Conservation (phyloP, 2,113 vertebrate species). For the Cynoglossus semilaevis region DNA sequence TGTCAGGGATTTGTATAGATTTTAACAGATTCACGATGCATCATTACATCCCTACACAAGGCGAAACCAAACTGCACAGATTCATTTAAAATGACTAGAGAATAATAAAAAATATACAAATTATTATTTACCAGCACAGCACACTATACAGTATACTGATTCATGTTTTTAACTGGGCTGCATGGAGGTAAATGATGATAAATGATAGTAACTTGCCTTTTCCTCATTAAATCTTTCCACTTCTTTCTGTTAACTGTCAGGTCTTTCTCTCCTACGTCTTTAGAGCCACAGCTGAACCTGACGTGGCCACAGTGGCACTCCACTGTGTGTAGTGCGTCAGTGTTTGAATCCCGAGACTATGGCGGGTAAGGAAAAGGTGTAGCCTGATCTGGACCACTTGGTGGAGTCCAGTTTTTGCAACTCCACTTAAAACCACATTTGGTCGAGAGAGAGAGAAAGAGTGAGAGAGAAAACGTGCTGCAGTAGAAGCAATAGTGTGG, state of each 20-base stretch:
- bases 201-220: constrained; percentile 4
- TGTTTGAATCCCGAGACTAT: constrained; percentile 35
- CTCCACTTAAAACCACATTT: constrained; percentile 45
- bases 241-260: constrained; percentile 36
- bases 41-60: no score
- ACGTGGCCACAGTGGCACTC: constrained; percentile 60
- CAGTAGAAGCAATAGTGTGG: constrained; percentile 23
- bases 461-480: constrained; percentile 5
- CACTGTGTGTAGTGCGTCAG: constrained; percentile 47
- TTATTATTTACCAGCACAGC: no score
- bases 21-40: no score
- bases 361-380: constrained; percentile 48
- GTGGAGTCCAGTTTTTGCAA: constrained; percentile 51
- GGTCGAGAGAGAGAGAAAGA: constrained; percentile 20
- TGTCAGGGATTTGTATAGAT: no score
- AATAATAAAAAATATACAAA: no score
- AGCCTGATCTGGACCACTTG: constrained; percentile 55
- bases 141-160: background rate
- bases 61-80: no score
- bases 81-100: no score
- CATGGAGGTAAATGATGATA: constrained; percentile 37
- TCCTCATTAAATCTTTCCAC: constrained; percentile 24
- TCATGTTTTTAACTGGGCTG: constrained; percentile 28
- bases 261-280: constrained; percentile 32
- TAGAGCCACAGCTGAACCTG: constrained; percentile 28